These are phyloP conservation scores for Galaxea fascicularis DNA, from an alignment of 92 coral and sea anemone species.

Conservation along the genomic window DNA sequence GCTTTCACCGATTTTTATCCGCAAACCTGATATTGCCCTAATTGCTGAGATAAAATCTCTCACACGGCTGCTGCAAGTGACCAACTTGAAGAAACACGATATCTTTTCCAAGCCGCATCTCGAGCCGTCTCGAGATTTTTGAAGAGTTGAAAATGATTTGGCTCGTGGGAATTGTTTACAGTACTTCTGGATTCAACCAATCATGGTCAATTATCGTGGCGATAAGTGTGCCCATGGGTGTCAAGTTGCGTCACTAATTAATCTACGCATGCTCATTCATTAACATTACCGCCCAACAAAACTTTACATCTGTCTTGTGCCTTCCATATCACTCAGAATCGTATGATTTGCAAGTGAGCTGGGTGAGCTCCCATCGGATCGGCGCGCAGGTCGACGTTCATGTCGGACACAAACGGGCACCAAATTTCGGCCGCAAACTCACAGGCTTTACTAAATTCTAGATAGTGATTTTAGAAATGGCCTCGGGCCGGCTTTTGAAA, in stretches of 20 bases:
- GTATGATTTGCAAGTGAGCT: constrained; percentile 58
- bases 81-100: constrained; percentile 47
- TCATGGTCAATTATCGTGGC: constrained; percentile 47
- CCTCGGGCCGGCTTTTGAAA: constrained; percentile 71
- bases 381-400: constrained; percentile 66
- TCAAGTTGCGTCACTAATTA: constrained; percentile 75
- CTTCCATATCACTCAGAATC: constrained; percentile 62
- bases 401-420: constrained; percentile 67
- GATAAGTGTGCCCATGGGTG: constrained; percentile 72
- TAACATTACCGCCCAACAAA: constrained; percentile 82
- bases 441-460: constrained; percentile 65
- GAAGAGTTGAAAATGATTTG: constrained; percentile 29
- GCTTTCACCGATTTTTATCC: constrained; percentile 11
- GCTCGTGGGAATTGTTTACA: constrained; percentile 63
- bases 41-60: constrained; percentile 25
- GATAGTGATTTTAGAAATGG: constrained; percentile 80
- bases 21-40: constrained; percentile 1
- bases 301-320: constrained; percentile 78
- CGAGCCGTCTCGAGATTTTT: constrained; percentile 15
- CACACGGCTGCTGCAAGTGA: neutral
- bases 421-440: constrained; percentile 55
- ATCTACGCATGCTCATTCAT: constrained; percentile 91
- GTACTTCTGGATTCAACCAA: constrained; percentile 49
- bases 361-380: constrained; percentile 59
- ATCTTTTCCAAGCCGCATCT: neutral